Conservation (phyloP, 2,888 invertebrate genomes). For the Drosophila aldrichi region DNA sequence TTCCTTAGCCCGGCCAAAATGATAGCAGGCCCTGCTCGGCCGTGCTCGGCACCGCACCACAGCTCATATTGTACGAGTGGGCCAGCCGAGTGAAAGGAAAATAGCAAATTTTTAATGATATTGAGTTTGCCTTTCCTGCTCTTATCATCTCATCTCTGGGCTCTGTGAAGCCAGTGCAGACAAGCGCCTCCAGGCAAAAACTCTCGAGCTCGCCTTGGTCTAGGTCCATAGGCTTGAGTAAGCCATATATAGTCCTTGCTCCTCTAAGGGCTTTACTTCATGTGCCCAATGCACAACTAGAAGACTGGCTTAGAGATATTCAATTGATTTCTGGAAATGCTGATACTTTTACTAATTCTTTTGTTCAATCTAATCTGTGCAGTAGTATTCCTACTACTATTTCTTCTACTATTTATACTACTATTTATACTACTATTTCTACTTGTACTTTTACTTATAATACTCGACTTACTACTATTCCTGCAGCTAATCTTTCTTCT, state of each 20-base stretch:
- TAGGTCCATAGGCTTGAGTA: too few species aligned
- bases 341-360: background rate
- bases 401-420: too few species aligned
- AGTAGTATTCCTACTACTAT: background rate
- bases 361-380: too few species aligned
- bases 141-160: background rate
- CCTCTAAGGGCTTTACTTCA: fast-evolving
- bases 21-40: background rate
- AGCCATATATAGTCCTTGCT: background rate
- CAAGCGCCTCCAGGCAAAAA: background rate
- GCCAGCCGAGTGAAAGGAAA: background rate
- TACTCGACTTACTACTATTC: background rate
- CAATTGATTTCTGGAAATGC: background rate
- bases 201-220: background rate
- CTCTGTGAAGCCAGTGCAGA: background rate
- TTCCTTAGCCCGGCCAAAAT: background rate
- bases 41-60: background rate
- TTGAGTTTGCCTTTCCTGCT: background rate
- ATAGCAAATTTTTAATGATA: slow-evolving; percentile 9
- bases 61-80: background rate
- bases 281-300: background rate
- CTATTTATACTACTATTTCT: background rate
- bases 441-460: background rate
- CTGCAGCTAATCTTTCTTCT: too few species aligned
- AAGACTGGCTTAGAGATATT: background rate